These are phyloP conservation scores for Microplitis mediator DNA, from an alignment of 1,140 invertebrate species.

Conservation along the genomic window DNA sequence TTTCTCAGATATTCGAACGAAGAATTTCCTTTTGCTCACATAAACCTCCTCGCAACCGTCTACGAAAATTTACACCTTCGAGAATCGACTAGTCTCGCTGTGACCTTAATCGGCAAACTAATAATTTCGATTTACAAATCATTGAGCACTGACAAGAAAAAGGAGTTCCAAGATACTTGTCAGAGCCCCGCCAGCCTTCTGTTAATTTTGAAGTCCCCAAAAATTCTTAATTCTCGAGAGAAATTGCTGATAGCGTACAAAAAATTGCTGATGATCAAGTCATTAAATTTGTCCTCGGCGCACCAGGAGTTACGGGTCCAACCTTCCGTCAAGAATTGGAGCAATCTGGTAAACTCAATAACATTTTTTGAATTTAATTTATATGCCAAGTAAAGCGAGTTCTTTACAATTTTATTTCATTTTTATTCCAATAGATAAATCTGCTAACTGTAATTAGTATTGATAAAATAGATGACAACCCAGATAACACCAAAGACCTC, in stretches of 20 bases:
- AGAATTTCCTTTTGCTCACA: not conserved
- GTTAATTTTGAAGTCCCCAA: not conserved
- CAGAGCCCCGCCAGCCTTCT: not conserved
- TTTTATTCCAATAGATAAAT: not conserved
- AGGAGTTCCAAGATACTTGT: not conserved
- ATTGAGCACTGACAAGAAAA: not conserved
- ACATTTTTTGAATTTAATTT: not conserved
- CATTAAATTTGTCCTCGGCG: not conserved
- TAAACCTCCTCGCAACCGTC: not conserved
- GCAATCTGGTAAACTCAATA: not conserved
- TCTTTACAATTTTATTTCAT: not conserved
- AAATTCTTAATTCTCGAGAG: not conserved
- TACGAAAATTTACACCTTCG: conserved; percentile 2
- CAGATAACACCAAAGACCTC: not conserved
- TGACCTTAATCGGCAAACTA: not conserved
- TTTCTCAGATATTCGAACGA: not conserved
- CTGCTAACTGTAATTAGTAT: not conserved
- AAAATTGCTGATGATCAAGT: not conserved
- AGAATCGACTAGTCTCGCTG: not conserved
- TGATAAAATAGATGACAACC: not conserved
- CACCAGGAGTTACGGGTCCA: not conserved
- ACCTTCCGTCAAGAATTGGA: conserved; percentile 21
- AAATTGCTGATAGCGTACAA: conserved; percentile 5
- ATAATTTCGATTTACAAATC: conserved; percentile 2
- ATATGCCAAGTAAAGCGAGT: not conserved